A percentile compares a stretch with the other conserved stretches of the same genome.
These are phyloP conservation scores for Callitettix versicolor DNA, from an alignment of 1,140 invertebrate genomes.

Conservation along the genomic window DNA sequence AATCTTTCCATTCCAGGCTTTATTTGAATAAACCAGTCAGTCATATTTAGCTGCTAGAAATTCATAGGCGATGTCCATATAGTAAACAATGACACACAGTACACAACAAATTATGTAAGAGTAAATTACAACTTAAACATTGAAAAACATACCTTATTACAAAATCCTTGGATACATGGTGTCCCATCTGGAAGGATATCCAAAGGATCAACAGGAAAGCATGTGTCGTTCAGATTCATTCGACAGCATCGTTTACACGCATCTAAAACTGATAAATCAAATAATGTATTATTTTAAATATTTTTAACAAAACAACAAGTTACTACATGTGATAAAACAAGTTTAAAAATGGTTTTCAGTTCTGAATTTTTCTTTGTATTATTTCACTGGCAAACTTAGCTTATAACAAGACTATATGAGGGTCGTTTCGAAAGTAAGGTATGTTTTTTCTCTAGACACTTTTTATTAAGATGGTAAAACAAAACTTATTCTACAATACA, in stretches of 20 bases:
- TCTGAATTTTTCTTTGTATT: not conserved
- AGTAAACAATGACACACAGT: not conserved
- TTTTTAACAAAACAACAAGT: no score
- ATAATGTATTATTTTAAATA: not conserved
- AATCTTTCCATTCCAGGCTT: not conserved
- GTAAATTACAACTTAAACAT: not conserved
- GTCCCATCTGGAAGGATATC: constrained; percentile 86
- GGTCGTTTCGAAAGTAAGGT: no score
- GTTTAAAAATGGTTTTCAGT: not conserved
- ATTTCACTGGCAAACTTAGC: no score
- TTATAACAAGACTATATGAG: no score
- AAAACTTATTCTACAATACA: no score
- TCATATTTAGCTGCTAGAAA: not conserved
- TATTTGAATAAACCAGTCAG: not conserved
- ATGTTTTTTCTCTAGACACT: no score
- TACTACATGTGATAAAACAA: not conserved
- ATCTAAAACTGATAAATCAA: constrained; percentile 52
- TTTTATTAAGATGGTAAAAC: no score
- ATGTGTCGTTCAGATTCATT: constrained; percentile 81
- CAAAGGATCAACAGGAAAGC: constrained; percentile 74
- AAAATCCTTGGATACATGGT: constrained; percentile 91
- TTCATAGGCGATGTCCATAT: not conserved
- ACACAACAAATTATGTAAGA: no score
- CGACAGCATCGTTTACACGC: constrained; percentile 86
- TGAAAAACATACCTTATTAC: constrained; percentile 61